Conservation (phyloP, 2,888 invertebrate genomes). For the Diaperis boleti region DNA sequence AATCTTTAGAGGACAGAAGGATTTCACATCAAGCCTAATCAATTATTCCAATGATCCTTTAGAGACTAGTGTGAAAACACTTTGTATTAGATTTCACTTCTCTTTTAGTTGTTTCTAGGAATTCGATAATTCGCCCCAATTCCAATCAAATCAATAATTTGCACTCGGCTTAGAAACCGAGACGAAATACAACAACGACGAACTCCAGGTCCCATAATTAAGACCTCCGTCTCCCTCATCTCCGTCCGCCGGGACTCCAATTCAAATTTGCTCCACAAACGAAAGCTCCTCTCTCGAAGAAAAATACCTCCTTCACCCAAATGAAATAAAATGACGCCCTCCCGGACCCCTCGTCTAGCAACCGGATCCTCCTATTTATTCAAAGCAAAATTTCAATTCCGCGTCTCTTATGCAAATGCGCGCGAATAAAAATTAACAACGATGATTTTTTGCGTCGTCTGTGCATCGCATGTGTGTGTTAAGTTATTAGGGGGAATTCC, state of each 20-base stretch:
- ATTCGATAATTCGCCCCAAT: too few species aligned
- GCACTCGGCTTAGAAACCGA: constrained; percentile 6
- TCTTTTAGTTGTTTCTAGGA: too few species aligned
- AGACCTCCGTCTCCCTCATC: constrained; percentile 7
- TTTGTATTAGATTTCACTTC: too few species aligned
- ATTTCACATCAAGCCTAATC: too few species aligned
- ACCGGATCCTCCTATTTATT: background rate
- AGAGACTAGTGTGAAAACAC: too few species aligned
- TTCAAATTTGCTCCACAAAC: constrained; percentile 14
- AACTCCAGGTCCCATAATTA: constrained; percentile 11
- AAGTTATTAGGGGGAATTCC: constrained; percentile 18
- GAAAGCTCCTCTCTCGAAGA: background rate
- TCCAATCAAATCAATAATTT: constrained; percentile 5
- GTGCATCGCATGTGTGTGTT: background rate
- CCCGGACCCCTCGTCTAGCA: background rate
- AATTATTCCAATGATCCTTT: too few species aligned
- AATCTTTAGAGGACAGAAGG: too few species aligned
- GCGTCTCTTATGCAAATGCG: background rate
- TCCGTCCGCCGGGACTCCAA: constrained; percentile 2
- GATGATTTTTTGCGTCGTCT: background rate
- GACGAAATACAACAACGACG: background rate
- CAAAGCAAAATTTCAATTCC: background rate
- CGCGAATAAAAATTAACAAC: background rate
- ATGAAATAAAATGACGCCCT: constrained; percentile 7
- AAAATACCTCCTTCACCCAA: constrained; percentile 5